phyloP scores from a whole-genome alignment of 2,113 vertebrate species.

The Axis porcinus region DNA sequence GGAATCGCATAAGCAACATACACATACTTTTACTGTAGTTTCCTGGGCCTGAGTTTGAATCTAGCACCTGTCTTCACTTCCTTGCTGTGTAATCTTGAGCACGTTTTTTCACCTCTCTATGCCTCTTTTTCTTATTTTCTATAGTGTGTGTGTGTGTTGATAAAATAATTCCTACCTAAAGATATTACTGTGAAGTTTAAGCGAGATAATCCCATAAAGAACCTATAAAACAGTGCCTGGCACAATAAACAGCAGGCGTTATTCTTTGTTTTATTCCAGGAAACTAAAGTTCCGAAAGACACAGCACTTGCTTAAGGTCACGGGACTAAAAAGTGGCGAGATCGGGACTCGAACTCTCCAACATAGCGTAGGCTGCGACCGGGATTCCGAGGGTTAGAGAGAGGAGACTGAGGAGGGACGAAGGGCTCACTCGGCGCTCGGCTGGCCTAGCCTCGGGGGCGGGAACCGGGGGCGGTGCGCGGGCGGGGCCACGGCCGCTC shows the following conservation, averaged over 20 bases:
- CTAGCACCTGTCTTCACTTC: not conserved
- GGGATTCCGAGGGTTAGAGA: not conserved
- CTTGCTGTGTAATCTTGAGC: not conserved
- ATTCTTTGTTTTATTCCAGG: conserved; percentile 12
- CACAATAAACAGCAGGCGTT: not conserved
- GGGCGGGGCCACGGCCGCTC: not conserved
- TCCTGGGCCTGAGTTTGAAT: not conserved
- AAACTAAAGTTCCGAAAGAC: conserved; percentile 7
- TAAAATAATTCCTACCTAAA: not conserved
- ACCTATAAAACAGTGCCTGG: not conserved
- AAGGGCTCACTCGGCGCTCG: conserved; percentile 54
- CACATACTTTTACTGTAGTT: not conserved
- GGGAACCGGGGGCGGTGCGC: not conserved
- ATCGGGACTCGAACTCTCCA: not conserved
- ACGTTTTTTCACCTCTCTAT: not conserved
- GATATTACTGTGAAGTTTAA: not conserved
- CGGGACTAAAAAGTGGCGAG: not conserved
- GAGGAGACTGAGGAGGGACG: not conserved
- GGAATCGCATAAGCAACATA: not conserved
- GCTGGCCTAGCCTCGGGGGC: conserved; percentile 50
- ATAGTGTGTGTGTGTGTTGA: not conserved
- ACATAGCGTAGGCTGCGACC: not conserved
- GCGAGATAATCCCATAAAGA: not conserved
- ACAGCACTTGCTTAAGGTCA: not conserved
- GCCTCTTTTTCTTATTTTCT: not conserved